Evolutionary conservation across 2,888 invertebrate genomes (phyloP).

Genomic region (Platycnemis pennipes): DNA sequence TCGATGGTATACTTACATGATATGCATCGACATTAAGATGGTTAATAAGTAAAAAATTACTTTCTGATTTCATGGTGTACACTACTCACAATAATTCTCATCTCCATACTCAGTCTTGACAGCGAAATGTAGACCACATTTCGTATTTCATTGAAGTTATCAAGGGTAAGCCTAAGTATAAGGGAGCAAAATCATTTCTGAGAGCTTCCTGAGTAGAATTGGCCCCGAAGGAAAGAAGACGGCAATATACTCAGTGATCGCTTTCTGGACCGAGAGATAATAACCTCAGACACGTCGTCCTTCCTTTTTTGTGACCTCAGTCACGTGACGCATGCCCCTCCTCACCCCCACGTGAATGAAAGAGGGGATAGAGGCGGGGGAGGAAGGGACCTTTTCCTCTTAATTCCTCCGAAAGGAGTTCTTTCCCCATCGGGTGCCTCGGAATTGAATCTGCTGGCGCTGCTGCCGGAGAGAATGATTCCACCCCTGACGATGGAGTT

Average conservation of each 20-base stretch:
- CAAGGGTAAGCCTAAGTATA: background rate
- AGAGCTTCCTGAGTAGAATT: background rate
- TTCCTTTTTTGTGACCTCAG: slow-evolving; percentile 1
- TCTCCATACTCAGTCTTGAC: no score
- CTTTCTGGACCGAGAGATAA: background rate
- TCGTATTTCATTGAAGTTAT: background rate
- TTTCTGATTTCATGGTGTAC: no score
- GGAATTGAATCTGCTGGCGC: background rate
- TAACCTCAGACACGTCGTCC: background rate
- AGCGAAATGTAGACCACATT: no score
- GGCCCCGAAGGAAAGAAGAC: background rate
- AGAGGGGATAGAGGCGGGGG: background rate
- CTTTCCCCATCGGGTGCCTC: background rate
- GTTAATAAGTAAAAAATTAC: no score
- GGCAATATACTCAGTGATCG: background rate
- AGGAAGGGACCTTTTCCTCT: background rate
- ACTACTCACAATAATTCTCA: no score
- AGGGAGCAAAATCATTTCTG: background rate
- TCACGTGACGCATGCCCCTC: background rate
- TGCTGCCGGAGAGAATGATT: background rate
- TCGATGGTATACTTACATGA: no score
- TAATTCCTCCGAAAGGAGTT: slow-evolving; percentile 28
- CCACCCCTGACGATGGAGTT: background rate
- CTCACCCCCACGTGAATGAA: background rate
- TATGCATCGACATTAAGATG: no score